Evolutionary conservation across 2,113 vertebrate species (phyloP), one percentile per base, ranked within the genome.

Genomic region (Microtus ochrogaster): DNA sequence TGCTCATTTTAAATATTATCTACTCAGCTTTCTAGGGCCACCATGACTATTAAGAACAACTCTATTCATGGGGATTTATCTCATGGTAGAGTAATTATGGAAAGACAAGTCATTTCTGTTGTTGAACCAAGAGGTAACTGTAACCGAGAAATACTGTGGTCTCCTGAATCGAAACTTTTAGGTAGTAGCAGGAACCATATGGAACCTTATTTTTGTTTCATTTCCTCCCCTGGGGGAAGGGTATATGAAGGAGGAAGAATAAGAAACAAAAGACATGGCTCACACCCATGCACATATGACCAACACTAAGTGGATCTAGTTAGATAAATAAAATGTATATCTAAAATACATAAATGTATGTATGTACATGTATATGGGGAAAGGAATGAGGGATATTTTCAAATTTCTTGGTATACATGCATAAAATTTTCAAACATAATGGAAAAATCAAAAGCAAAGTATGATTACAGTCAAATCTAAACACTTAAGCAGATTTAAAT

Each of bases 401-500:
- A 63, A 22, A 17, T 63, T 83, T 61, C 22, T 28, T 83, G 17
- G 26, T 44, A 65, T 65, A 30, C 39, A 30, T 17, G 8, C 13
- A 14, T 65, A 63, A 63, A 84, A 84, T 84, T 63, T 28, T 14
- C 7, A 41, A 61, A 58, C 39, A 16, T 9, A 83, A 83, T 41
- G n/a, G 14, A 58, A 55, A 58, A 61, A 17, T 28, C 36, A 28
- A 63, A 41, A 82, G 9, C 55, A 92, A 84, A 89, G 24, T 30
- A n/a, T 9, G 70, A 72, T 2, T 0, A 10, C 41, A 82, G 28
- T 24, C 39, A 76, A 70, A 41, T 76, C 36, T n/a, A 13, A 95
- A 89, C 9, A 74, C 78, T 86, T 96, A 90, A 74, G 14, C 30
- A 14, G 70, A 92, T 21, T 65, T 89, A 93, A 9, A 55, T 79